Base-by-base conservation (phyloP, 2,113 vertebrate species). In the Lampris megalopsis region DNA sequence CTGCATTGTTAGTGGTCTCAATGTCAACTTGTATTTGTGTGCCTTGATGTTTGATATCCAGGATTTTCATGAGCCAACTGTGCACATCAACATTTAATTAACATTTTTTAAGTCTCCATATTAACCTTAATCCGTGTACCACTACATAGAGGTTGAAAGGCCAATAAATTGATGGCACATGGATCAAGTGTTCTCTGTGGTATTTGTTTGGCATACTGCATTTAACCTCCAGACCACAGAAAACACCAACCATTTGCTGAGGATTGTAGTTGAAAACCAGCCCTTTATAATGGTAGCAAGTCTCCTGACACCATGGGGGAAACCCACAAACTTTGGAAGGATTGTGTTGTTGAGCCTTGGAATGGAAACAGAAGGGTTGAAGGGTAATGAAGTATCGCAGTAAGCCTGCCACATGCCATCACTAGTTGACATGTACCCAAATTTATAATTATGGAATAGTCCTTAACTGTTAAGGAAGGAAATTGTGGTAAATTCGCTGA, bases 191-290 rank as follows among this genome's bases (percentile, higher is more conserved):
- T 50, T 68, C 9, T 9, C 77, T 75, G 77, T 60, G 80, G 71
- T 74, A 84, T 80, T 81, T 53, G 58, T 86, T 87, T 54, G 71
- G 76, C 75, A 60, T 84, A 85, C 89, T 81, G 57, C 57, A 37
- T 90, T 89, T 47, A 88, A 85, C 65, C 75, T 77, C 61, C 74
- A 70, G 9, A 50, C 89, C 88, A 82, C 86, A 89, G 85, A 87
- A 87, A 92, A 89, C 71, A 76, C 77, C 57, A 83, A 86, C 86
- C 85, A 88, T 90, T 85, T 84, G 83, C 82, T 73, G 75, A 91
- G 78, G 86, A 64, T 89, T 86, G 81, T 81, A 84, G 76, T 65
- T 83, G 62, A 79, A 91, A 89, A 88, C 63, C 50, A 9, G 74
- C 71, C 74, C 77, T 84, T 85, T 85, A 83, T 75, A 71, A 76